Evolutionary conservation across 2,797 vertebrate genomes (phyloP).

Genomic region (Megalops cyprinoides): DNA sequence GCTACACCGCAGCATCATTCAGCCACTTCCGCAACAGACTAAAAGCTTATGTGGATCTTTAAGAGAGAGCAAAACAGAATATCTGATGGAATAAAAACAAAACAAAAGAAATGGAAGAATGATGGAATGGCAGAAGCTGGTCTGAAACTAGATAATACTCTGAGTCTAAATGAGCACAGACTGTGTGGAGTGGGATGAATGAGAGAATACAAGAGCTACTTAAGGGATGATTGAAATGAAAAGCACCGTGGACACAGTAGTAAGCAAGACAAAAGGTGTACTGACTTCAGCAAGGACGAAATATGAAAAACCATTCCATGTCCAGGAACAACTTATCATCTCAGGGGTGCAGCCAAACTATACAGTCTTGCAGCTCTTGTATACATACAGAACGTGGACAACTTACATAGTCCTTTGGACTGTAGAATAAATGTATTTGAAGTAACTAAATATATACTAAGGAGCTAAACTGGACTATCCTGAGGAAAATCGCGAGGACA

Average conservation of each 20-base stretch:
- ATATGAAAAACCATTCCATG: no score
- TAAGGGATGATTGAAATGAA: not conserved
- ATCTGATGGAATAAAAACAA: not conserved
- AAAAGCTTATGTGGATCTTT: not conserved
- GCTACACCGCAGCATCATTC: not conserved
- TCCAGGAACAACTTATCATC: no score
- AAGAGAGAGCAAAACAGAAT: not conserved
- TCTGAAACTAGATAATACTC: not conserved
- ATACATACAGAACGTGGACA: no score
- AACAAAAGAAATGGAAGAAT: no score
- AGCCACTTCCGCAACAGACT: not conserved
- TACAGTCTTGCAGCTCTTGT: no score
- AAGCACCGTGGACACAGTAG: not conserved
- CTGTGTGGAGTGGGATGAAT: not conserved
- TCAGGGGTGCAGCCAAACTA: no score
- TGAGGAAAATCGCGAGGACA: no score
- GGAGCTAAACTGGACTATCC: no score
- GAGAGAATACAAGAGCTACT: not conserved
- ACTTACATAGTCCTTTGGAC: no score
- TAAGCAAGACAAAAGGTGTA: not conserved
- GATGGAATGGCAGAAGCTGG: not conserved
- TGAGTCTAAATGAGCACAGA: not conserved
- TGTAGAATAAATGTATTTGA: no score
- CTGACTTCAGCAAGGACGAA: no score
- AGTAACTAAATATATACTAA: no score